Evolutionary conservation across 2,888 invertebrate genomes (phyloP), one percentile per base, ranked within the genome.

Genomic region (Julus scandinavius): DNA sequence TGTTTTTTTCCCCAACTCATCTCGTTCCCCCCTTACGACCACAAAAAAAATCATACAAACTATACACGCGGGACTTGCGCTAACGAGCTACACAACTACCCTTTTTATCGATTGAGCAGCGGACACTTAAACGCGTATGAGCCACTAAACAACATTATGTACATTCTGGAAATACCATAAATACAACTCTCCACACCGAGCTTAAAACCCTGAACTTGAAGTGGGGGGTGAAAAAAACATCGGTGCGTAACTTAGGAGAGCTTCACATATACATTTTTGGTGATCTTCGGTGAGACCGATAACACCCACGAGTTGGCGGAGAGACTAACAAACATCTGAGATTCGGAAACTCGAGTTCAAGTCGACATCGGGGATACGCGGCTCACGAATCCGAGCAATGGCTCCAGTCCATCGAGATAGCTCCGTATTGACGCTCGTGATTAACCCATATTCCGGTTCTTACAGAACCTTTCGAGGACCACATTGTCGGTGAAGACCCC

Each of bases 91-190:
- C 72, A 11, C 7, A 5, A 38, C 38, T 15, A 80, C 38, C 15
- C 80, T 80, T 13, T 11, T 9, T 38, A 80, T 15, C 80, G 11
- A 15, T 80, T 80, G 80, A 80, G 80, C 80, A 80, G 38, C 80
- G 15, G 29, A 80, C 80, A 38, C 38, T 20, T 38, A 80, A 40
- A 20, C 20, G 63, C 63, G 6, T 20, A 72, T 29, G 63, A 72
- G 63, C 63, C 63, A 80, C 80, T 80, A 29, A 29, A 80, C 38
- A 38, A 80, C 11, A 38, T 38, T 80, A 80, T 80, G 80, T 80
- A 80, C 80, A 80, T 15, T 11, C 80, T 80, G 38, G 38, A 80
- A 63, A 54, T 20, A 29, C 15, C 54, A 13, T 13, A 54, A 54
- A 54, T 54, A 3, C 54, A 17, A 17, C 54, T 45, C 5, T 7